phyloP scores from a whole-genome alignment of 92 coral and sea anemone genomes.

The Palythoa grandiflora region DNA sequence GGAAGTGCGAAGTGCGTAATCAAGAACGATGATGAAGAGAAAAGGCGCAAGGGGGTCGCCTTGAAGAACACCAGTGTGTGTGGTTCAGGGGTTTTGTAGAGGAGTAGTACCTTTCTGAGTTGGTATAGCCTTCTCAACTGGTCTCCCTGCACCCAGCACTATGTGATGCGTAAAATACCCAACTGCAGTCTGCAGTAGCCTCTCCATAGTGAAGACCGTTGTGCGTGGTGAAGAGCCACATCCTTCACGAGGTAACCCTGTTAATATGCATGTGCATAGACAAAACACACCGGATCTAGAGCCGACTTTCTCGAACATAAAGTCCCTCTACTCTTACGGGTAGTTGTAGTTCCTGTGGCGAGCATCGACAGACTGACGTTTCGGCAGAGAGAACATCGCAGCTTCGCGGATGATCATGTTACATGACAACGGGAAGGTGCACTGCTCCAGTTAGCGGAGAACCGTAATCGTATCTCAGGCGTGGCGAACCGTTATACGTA shows the following conservation, averaged over 20 bases:
- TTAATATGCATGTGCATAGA: neutral
- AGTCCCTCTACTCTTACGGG: neutral
- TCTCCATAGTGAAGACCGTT: neutral
- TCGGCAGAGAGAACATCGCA: neutral
- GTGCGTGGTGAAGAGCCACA: slow-evolving; percentile 11
- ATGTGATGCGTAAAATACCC: slow-evolving; percentile 10
- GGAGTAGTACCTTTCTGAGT: slow-evolving; percentile 4
- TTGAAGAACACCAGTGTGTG: neutral
- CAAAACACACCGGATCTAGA: neutral
- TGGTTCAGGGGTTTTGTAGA: neutral
- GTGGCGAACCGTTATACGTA: slow-evolving; percentile 6
- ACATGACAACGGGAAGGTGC: neutral
- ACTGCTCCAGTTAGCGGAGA: neutral
- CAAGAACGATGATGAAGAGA: too few species aligned
- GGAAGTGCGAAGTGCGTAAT: too few species aligned
- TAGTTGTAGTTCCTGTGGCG: neutral
- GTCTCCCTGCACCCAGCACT: slow-evolving; percentile 14
- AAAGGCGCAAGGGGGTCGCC: too few species aligned
- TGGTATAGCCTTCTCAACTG: neutral
- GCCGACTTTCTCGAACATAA: neutral
- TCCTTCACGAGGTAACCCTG: slow-evolving; percentile 14
- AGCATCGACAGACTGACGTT: neutral
- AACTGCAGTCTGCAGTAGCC: slow-evolving; percentile 6
- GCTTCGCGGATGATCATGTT: neutral
- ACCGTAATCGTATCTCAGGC: slow-evolving; percentile 4